A percentile compares a stretch with the other conserved stretches of the same genome.
Conservation (phyloP, 2,113 vertebrate genomes). For the Phodopus roborovskii region DNA sequence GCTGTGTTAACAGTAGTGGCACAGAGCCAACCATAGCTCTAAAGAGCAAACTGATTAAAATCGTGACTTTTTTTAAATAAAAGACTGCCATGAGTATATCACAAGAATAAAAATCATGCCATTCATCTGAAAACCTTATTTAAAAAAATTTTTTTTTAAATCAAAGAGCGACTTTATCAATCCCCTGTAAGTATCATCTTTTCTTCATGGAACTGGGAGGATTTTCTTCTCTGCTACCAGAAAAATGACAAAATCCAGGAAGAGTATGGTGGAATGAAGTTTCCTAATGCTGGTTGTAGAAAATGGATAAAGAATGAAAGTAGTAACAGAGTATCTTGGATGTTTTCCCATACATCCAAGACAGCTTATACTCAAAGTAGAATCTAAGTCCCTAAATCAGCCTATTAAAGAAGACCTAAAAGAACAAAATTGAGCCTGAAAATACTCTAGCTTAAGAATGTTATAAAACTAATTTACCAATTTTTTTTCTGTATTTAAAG, state of each 20-base stretch:
- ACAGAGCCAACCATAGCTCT: slow-evolving; percentile 21
- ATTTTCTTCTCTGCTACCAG: slow-evolving; percentile 47
- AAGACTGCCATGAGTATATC: slow-evolving; percentile 22
- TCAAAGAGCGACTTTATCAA: slow-evolving; percentile 28
- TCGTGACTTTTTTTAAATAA: slow-evolving; percentile 24
- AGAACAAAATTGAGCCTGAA: slow-evolving; percentile 28
- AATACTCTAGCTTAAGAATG: slow-evolving; percentile 19
- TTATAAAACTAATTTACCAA: slow-evolving; percentile 14
- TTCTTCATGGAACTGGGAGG: slow-evolving; percentile 2
- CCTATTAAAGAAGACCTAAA: not conserved
- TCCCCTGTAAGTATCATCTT: slow-evolving; percentile 20
- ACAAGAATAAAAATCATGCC: slow-evolving; percentile 51
- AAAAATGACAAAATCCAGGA: slow-evolving; percentile 30
- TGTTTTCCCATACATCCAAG: not conserved
- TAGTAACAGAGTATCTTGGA: not conserved
- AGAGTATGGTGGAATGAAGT: not conserved
- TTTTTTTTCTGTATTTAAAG: slow-evolving; percentile 54
- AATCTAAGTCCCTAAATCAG: slow-evolving; percentile 36
- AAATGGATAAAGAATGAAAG: not conserved
- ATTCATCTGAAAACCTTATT: not conserved
- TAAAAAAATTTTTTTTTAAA: slow-evolving; percentile 16
- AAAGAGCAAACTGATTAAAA: slow-evolving; percentile 53
- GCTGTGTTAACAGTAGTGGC: not conserved
- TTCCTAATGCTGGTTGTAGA: slow-evolving; percentile 41
- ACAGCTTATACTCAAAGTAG: slow-evolving; percentile 42